Evolutionary conservation across 1,140 invertebrate genomes (phyloP), one percentile per base, ranked within the genome.

Genomic region (Eumeta japonica): DNA sequence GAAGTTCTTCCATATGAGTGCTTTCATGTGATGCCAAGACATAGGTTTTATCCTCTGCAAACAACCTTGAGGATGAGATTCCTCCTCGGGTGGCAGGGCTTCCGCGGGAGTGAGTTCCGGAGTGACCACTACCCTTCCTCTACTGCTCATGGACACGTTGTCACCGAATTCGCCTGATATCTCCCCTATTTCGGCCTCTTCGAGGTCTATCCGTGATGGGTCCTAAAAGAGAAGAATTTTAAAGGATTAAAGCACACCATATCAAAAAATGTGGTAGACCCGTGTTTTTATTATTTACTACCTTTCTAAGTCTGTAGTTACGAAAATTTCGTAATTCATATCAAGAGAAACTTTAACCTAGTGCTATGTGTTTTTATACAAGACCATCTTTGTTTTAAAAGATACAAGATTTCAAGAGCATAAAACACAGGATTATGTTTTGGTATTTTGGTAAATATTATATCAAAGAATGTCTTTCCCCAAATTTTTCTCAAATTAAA

Each of bases 1-100:
- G 52, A 94, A 88, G 68, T 97, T 97, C 59, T 97, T 97, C 80
- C 91, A 89, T 27, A 93, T 82, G 3, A 96, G 70, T 14, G 93
- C 92, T 34, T 83, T 81, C 79, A 92, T 87, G 45, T 91, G 87
- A 55, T 82, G 75, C 15, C 72, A 59, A 50, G 86, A 79, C 51
- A 88, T 75, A 28, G 87, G 79, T 58, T 82, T 83, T 2, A 85
- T 76, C 15, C 81, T 76, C 35, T 87, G 83, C 27, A 72, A 59
- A 33, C 73, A 77, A 0, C 70, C 63, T 18, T 41, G 58, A 42
- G 49, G 71, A n/a, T n/a, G n/a, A 7, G 66, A 73, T 12, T 81
- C 77, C 24, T 84, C 79, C 27, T 81, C 82, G 1, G 83, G 83
- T 0, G 83, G 83, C 48, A 84, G 47, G 2, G 81, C 71, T 41